phyloP scores from a whole-genome alignment of 1,140 invertebrate species.

The Plectrocnemia conspersa region DNA sequence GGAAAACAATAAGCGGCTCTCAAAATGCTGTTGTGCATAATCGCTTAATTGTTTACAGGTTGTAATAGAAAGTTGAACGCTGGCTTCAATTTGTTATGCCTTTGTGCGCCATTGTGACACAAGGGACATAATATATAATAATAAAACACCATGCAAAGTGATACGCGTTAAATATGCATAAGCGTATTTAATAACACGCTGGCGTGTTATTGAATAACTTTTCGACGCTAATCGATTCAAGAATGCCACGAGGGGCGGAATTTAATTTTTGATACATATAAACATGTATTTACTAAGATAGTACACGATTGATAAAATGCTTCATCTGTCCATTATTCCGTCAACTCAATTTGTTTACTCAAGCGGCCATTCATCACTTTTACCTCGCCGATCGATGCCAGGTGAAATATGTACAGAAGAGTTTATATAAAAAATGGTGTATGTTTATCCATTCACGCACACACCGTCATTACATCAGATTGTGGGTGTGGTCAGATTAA shows the following conservation, averaged over 20 bases:
- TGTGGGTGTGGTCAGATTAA: constrained; percentile 23
- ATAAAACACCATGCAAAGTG: constrained; percentile 12
- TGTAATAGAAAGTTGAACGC: constrained; percentile 17
- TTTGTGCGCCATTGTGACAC: constrained; percentile 11
- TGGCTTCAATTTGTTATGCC: constrained; percentile 10
- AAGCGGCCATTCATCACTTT: constrained; percentile 24
- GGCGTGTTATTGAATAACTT: too few species aligned
- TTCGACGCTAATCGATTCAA: too few species aligned
- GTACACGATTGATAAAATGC: too few species aligned
- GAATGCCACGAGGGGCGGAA: too few species aligned
- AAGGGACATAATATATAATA: too few species aligned
- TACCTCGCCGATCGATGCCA: not conserved
- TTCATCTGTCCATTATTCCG: constrained; percentile 12
- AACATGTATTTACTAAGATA: too few species aligned
- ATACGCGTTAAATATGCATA: too few species aligned
- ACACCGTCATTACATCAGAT: constrained; percentile 25
- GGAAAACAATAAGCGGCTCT: not conserved
- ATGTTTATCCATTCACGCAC: not conserved
- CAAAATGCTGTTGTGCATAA: constrained; percentile 14
- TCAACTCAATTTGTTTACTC: constrained; percentile 27
- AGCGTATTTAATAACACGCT: too few species aligned
- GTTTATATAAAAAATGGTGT: constrained; percentile 1
- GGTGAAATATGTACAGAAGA: not conserved
- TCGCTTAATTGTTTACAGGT: constrained; percentile 15
- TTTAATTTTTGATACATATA: too few species aligned